Evolutionary conservation across 2,888 invertebrate genomes (phyloP).

Genomic region (Taphrorychus bicolor): DNA sequence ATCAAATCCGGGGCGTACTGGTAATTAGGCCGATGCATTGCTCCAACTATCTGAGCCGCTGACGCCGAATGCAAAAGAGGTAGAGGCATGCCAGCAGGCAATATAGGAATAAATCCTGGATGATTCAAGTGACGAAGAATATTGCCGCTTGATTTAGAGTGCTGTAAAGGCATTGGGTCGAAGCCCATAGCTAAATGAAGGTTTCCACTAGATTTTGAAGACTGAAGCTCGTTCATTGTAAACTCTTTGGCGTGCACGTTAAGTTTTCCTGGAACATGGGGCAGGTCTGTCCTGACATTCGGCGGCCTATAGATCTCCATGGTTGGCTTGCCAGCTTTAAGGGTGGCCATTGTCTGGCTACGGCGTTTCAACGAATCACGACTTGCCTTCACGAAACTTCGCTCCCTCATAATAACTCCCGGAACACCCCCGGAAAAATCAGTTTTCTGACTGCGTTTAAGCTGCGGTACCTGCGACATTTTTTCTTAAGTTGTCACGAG

Average conservation of each 20-base stretch:
- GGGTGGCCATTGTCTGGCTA: slow-evolving; percentile 73
- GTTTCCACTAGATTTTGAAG: slow-evolving; percentile 58
- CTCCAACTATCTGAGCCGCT: slow-evolving; percentile 69
- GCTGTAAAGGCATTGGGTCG: slow-evolving; percentile 56
- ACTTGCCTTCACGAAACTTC: slow-evolving; percentile 73
- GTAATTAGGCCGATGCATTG: slow-evolving; percentile 68
- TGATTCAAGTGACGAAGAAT: slow-evolving; percentile 67
- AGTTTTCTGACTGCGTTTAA: slow-evolving; percentile 56
- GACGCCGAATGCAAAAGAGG: slow-evolving; percentile 67
- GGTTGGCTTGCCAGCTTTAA: slow-evolving; percentile 74
- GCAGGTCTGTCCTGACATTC: slow-evolving; percentile 60
- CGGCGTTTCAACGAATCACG: slow-evolving; percentile 67
- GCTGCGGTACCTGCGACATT: slow-evolving; percentile 48
- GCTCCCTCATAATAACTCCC: slow-evolving; percentile 66
- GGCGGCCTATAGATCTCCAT: slow-evolving; percentile 91
- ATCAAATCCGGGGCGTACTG: slow-evolving; percentile 56
- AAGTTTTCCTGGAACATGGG: slow-evolving; percentile 63
- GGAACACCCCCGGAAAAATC: slow-evolving; percentile 62
- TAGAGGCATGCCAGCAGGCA: slow-evolving; percentile 47
- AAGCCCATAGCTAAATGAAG: slow-evolving; percentile 51
- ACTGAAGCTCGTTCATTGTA: slow-evolving; percentile 72
- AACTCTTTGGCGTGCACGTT: slow-evolving; percentile 92
- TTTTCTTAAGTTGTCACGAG: too few species aligned
- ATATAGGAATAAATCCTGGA: slow-evolving; percentile 52
- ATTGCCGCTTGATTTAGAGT: slow-evolving; percentile 68